Evolutionary conservation across 2,797 vertebrate species (phyloP).

Genomic region (Botia kubotai): DNA sequence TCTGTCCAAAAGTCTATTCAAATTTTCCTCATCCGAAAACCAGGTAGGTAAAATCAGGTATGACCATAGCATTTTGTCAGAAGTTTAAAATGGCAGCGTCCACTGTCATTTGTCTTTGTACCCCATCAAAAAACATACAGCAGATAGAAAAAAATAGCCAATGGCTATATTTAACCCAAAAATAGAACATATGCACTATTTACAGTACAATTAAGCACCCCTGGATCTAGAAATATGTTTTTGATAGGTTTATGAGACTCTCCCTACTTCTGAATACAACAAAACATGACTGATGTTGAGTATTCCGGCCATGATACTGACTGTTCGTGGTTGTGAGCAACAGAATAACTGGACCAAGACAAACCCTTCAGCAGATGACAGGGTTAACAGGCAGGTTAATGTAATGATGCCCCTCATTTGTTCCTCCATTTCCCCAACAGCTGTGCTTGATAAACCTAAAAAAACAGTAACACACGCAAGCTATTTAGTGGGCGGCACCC

Average conservation of each 20-base stretch:
- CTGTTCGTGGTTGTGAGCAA: neutral
- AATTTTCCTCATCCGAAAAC: neutral
- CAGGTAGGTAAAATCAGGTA: neutral
- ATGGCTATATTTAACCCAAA: no score
- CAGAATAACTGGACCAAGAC: neutral
- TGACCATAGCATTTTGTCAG: neutral
- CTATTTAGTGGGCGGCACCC: conserved; percentile 65
- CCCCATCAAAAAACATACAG: no score
- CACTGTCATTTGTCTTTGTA: no score
- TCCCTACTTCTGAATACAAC: neutral
- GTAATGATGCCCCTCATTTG: conserved; percentile 60
- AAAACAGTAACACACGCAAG: conserved; percentile 70
- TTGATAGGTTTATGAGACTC: neutral
- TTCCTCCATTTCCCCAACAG: conserved; percentile 60
- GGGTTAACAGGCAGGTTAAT: conserved; percentile 74
- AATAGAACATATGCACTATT: no score
- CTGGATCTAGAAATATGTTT: no score
- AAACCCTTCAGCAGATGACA: conserved; percentile 54
- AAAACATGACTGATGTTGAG: neutral
- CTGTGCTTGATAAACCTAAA: conserved; percentile 62
- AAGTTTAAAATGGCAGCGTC: neutral
- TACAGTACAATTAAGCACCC: no score
- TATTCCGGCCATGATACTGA: neutral
- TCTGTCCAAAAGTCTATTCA: conserved; percentile 33
- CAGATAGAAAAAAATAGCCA: no score